A percentile compares a stretch with the other conserved stretches of the same genome.
phyloP scores from a whole-genome alignment of 2,888 invertebrate species.

The Catocala sponsa region DNA sequence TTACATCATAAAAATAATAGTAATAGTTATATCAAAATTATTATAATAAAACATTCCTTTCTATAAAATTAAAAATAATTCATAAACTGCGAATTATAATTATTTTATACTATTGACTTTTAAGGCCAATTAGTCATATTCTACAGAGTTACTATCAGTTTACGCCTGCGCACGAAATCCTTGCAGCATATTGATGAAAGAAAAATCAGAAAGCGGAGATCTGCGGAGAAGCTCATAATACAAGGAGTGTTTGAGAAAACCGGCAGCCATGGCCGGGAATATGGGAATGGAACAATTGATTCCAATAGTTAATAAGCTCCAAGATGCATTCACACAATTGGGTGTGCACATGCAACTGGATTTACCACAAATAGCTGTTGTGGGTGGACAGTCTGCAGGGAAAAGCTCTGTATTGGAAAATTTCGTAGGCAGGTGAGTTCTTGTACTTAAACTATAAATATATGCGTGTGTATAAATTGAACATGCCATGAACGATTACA shows the following conservation, averaged over 20 bases:
- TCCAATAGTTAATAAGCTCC: conserved; percentile 99
- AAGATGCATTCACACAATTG: conserved; percentile 99
- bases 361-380: conserved; percentile 99
- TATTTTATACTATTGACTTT: no score
- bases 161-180: conserved; percentile 76
- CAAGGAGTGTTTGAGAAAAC: conserved; percentile 75
- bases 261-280: conserved; percentile 91
- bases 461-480: no score
- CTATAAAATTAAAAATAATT: no score
- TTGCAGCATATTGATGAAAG: conserved; percentile 81
- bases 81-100: no score
- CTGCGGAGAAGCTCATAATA: conserved; percentile 83
- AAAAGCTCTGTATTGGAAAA: conserved; percentile 99
- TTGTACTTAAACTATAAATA: conserved; percentile 4
- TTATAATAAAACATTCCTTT: no score
- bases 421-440: conserved; percentile 98
- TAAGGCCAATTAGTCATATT: no score
- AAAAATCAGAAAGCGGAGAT: conserved; percentile 83
- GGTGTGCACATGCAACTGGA: conserved; percentile 99
- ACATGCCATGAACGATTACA: no score
- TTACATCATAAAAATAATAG: no score
- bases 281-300: conserved; percentile 99
- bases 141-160: conserved; percentile 42
- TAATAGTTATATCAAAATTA: no score
- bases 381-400: conserved; percentile 99